Percentiles rank a stretch among this genome's conserved stretches.
These are phyloP conservation scores for Myopa tessellatipennis DNA, from an alignment of 2,888 invertebrate genomes.

Conservation along the genomic window DNA sequence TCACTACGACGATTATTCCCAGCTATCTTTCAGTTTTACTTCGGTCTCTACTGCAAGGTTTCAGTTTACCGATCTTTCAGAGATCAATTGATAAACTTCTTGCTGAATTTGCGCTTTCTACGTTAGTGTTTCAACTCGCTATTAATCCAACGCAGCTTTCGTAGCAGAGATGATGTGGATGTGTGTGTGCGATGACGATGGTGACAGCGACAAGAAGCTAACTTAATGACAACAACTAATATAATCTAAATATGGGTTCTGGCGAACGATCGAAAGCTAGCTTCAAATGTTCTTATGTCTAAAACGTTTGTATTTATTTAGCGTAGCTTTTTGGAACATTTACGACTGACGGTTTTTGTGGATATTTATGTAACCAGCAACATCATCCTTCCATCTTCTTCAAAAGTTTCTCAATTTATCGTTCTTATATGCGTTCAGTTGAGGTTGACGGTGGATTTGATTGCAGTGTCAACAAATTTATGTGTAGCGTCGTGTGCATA, in stretches of 20 bases:
- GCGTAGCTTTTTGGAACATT: conserved; percentile 14
- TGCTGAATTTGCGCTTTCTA: neutral
- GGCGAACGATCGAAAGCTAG: conserved; percentile 2
- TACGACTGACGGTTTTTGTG: conserved; percentile 16
- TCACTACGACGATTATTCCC: neutral
- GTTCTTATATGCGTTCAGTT: conserved; percentile 3
- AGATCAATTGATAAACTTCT: neutral
- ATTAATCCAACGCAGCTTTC: neutral
- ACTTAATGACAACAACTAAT: conserved; percentile 21
- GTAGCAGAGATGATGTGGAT: neutral
- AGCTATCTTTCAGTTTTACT: neutral
- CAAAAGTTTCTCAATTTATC: neutral
- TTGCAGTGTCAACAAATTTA: neutral
- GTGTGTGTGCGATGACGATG: neutral
- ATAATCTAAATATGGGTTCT: conserved; percentile 16
- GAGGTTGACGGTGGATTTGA: conserved; percentile 3
- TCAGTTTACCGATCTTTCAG: neutral
- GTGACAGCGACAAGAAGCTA: conserved; percentile 4
- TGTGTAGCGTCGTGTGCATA: neutral
- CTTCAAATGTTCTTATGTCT: neutral
- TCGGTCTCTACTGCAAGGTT: neutral
- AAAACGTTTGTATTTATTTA: conserved; percentile 2
- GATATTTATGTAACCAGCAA: conserved; percentile 18
- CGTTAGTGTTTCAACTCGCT: conserved; percentile 1
- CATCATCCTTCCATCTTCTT: conserved; percentile 14